A percentile compares a stretch with the other conserved stretches of the same genome.
These are phyloP conservation scores for human DNA, from an alignment of 2,113 vertebrate species.

Conservation along the genomic window GRCh38 chrX:21566001-21566500, in stretches of 20 bases:
- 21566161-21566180: background rate
- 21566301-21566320: slow-evolving; percentile 47
- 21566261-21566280: slow-evolving; percentile 56
- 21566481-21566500: slow-evolving; percentile 3
- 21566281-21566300: slow-evolving; percentile 64
- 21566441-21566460: slow-evolving; percentile 13
- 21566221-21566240: slow-evolving; percentile 41
- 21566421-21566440: background rate
- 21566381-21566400: background rate
- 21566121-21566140: background rate
- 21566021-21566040: background rate
- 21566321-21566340: slow-evolving; percentile 30
- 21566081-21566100: background rate
- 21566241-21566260: slow-evolving; percentile 62
- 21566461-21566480: background rate
- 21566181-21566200: slow-evolving; percentile 53
- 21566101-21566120: slow-evolving; percentile 24
- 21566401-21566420: slow-evolving; percentile 24
- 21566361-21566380: slow-evolving; percentile 43
- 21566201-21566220: slow-evolving; percentile 62
- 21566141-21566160: slow-evolving; percentile 20
- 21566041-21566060: background rate
- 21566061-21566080: background rate
- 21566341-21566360: slow-evolving; percentile 31
- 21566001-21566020: background rate